A percentile compares a stretch with the other conserved stretches of the same genome.
Evolutionary conservation across 2,888 invertebrate genomes (phyloP).

Genomic region (Imbricaverruca yamaguchii): DNA sequence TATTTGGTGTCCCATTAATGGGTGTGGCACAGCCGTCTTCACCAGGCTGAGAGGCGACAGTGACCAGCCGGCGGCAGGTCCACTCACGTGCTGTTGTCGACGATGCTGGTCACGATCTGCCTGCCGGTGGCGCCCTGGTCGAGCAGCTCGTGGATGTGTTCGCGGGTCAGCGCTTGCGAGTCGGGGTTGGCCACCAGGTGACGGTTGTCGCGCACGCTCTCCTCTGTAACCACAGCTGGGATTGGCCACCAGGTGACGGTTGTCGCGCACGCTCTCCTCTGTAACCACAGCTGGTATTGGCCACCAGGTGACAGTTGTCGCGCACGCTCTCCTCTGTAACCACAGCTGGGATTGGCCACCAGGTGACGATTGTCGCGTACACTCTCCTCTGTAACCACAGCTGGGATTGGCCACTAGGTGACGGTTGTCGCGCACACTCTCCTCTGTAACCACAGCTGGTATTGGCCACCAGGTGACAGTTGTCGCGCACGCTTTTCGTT

Average conservation of each 20-base stretch:
- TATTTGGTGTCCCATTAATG: too few species aligned
- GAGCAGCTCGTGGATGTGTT: slow-evolving; percentile 43
- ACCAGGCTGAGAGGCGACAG: too few species aligned
- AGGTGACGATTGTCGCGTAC: too few species aligned
- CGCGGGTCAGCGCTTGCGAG: slow-evolving; percentile 44
- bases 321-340: too few species aligned
- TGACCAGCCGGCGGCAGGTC: background rate
- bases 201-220: slow-evolving; percentile 41
- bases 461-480: slow-evolving; percentile 43
- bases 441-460: background rate
- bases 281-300: too few species aligned
- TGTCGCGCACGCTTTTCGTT: slow-evolving; percentile 37
- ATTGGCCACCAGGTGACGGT: too few species aligned
- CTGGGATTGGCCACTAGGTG: slow-evolving; percentile 40
- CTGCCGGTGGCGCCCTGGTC: slow-evolving; percentile 42
- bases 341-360: too few species aligned
- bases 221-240: background rate
- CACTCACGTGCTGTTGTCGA: slow-evolving; percentile 9
- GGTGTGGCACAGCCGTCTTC: too few species aligned
- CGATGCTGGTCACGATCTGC: slow-evolving; percentile 33
- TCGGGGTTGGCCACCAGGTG: slow-evolving; percentile 41
- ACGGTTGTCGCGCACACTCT: slow-evolving; percentile 41
- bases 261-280: too few species aligned
- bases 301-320: too few species aligned
- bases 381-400: too few species aligned